Evolutionary conservation across 2,888 invertebrate genomes (phyloP), one percentile per base, ranked within the genome.

Genomic region (Mimachlamys varia): DNA sequence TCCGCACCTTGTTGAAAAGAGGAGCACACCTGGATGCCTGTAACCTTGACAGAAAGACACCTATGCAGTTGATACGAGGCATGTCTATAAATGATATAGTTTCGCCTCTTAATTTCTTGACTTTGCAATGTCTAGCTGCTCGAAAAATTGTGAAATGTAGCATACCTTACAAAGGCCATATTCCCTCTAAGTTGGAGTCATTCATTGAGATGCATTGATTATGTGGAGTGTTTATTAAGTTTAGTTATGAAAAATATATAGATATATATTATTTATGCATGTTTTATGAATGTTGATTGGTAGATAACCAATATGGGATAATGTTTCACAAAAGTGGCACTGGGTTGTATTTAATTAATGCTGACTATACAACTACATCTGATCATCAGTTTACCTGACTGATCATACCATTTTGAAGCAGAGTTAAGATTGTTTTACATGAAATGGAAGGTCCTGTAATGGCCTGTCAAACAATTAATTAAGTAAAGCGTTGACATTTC

Each of bases 11-110:
- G 12, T 97, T 99, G 0, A 97, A 98, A 10, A 97, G 98, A 95
- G 99, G 99, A 91, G 98, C 98, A 0, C 98, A 99, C 97, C 97
- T 98, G 92, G 98, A 98, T 97, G 97, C 98, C 44, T 95, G 96
- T 55, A 96, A 96, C 92, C 91, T 93, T 22, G 95, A 95, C 53
- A 93, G 94, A 87, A 95, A 95, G 90, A 96, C 95, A 33, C 94
- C 96, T 17, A 93, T 96, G 93, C 94, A 95, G 91, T 94, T 97
- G 90, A 95, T 97, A 89, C 93, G 94, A 50, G 95, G 94, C 33
- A 94, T 95, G 44, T 94, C 94, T 27, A 94, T 96, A 76, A 94
- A 95, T 89, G 95, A 95, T 88, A 94, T 95, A 49, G 95, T 95
- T 15, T 95, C 95, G 17, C 96, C 96, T 0, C 94, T 97, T 27